Percentiles rank a stretch among this genome's conserved stretches.
Evolutionary conservation across 2,888 invertebrate species (phyloP).

Genomic region (Adineta ricciae): DNA sequence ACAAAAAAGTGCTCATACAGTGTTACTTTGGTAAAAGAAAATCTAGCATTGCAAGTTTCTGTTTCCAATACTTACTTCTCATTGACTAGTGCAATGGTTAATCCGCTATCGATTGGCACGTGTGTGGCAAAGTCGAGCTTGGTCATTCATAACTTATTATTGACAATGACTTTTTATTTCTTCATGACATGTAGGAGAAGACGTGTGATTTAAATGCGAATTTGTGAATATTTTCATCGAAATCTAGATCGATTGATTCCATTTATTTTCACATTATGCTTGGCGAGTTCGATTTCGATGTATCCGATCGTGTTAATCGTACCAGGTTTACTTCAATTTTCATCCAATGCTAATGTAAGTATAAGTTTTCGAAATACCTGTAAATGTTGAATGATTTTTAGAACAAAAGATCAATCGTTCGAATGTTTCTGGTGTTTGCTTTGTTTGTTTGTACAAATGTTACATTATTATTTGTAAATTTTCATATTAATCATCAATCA

Average conservation of each 20-base stretch:
- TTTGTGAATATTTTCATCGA: too few species aligned
- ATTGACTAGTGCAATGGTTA: neutral
- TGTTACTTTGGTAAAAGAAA: neutral
- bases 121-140: neutral
- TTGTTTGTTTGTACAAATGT: neutral
- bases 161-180: neutral
- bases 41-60: neutral
- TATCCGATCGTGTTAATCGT: neutral
- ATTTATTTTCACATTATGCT: neutral
- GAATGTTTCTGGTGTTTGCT: neutral
- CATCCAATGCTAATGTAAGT: neutral
- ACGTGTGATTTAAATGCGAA: too few species aligned
- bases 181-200: neutral
- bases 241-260: neutral
- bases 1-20: neutral
- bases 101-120: neutral
- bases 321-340: neutral
- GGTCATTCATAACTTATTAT: neutral
- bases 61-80: neutral
- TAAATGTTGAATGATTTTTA: neutral
- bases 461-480: neutral
- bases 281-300: neutral
- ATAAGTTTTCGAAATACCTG: neutral
- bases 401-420: neutral
- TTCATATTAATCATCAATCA: neutral